Base-by-base conservation (phyloP, 2,113 vertebrate genomes). In the Uria aalge region DNA sequence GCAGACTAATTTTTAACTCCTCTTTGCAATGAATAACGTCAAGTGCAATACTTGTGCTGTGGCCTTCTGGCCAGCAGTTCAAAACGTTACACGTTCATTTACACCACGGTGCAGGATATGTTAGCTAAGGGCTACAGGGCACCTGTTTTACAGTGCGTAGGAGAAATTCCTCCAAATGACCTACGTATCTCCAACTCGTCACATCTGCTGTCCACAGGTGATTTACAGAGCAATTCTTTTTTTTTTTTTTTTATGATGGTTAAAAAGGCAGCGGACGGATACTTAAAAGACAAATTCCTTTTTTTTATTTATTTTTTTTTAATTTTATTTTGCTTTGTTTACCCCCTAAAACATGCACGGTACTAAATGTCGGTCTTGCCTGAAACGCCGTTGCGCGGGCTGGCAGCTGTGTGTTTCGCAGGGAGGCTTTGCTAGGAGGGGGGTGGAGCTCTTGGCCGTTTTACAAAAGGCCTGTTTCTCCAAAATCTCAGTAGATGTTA, bases 31-130 rank as follows among this genome's bases (percentile, higher is more conserved):
- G 63, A 95, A n/a, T 89, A 91, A 87, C 43, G 56, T 94, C 83
- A 92, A 77, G 91, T 56, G 30, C 38, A 48, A 67, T 52, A 55
- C 57, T 87, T 73, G 85, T 22, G 3, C 3, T 78, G 71, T 57
- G 57, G 50, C 90, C 80, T 81, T 78, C 56, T 93, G 92, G 57
- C 66, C 81, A 90, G 87, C 48, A 63, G 84, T 78, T 93, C 67
- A 90, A 74, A 92, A 78, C 18, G 47, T 43, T 81, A 24, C 53
- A 2, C 24, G 4, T 66, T 60, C 57, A 45, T 75, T 48, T 64
- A 81, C 45, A 68, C 2, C 41, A 50, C 0, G 0, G 56, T 16
- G 71, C 24, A 53, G 80, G 77, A 41, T 52, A n/a, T 6, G n/a
- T 88, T 64, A n/a, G n/a, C 67, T 59, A 18, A 73, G 55, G 88